phyloP scores from a whole-genome alignment of 2,113 vertebrate genomes.

The Hippocampus mohnikei region DNA sequence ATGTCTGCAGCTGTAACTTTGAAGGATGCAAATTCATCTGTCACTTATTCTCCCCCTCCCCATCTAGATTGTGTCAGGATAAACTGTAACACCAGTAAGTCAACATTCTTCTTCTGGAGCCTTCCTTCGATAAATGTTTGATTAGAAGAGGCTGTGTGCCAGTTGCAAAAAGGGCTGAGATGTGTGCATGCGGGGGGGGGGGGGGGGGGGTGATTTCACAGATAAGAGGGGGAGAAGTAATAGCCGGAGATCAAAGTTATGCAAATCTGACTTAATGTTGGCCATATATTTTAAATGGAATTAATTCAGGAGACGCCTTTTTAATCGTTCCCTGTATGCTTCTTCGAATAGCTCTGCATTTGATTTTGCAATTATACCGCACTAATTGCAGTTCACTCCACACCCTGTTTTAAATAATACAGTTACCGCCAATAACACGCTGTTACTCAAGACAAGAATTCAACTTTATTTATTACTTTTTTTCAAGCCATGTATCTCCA shows the following conservation, averaged over 20 bases:
- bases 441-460: constrained; percentile 50
- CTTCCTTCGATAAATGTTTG: constrained; percentile 57
- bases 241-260: constrained; percentile 63
- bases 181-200: constrained; percentile 40
- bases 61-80: constrained; percentile 99
- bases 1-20: constrained; percentile 99
- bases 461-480: constrained; percentile 2
- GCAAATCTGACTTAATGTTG: constrained; percentile 46
- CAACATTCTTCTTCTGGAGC: constrained; percentile 92
- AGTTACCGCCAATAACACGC: constrained; percentile 29
- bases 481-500: no score
- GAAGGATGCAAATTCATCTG: constrained; percentile 99
- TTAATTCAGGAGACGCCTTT: constrained; percentile 33
- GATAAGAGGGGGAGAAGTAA: constrained; percentile 44
- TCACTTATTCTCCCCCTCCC: constrained; percentile 97
- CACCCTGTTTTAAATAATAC: background rate
- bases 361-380: constrained; percentile 23
- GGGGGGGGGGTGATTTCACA: constrained; percentile 48
- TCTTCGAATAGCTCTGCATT: constrained; percentile 11
- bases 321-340: constrained; percentile 31
- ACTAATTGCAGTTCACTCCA: background rate
- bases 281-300: constrained; percentile 45
- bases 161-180: constrained; percentile 28
- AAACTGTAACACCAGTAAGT: constrained; percentile 99
- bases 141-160: constrained; percentile 43